Evolutionary conservation across 2,888 invertebrate species (phyloP).

Genomic region (Eurytoma adleriae): DNA sequence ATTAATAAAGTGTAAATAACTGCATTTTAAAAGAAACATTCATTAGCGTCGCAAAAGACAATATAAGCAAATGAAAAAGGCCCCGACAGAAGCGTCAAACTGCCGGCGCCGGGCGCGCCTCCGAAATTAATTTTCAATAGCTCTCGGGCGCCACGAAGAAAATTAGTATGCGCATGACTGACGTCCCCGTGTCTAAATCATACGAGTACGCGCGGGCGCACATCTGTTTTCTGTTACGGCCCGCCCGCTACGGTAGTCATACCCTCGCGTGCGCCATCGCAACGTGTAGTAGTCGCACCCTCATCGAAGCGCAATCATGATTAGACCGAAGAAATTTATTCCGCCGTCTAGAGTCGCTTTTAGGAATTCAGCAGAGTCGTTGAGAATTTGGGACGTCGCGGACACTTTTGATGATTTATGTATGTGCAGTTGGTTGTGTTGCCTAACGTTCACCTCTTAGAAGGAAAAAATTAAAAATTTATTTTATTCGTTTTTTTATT

Average conservation of each 20-base stretch:
- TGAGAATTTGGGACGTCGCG: too few species aligned
- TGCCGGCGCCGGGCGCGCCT: neutral
- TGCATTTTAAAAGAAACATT: too few species aligned
- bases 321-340: constrained; percentile 12
- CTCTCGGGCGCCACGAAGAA: neutral
- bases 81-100: too few species aligned
- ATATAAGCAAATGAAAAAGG: too few species aligned
- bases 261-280: neutral
- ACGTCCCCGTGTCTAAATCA: constrained; percentile 15
- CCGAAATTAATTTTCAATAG: constrained; percentile 49
- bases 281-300: neutral
- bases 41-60: too few species aligned
- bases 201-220: neutral
- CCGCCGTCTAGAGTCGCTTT: neutral
- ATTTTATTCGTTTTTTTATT: too few species aligned
- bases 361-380: too few species aligned
- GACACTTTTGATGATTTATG: too few species aligned
- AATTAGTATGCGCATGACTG: constrained; percentile 51
- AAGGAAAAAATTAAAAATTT: too few species aligned
- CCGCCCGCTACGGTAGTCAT: neutral
- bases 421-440: too few species aligned
- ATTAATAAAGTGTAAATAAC: too few species aligned
- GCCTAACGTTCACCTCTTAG: too few species aligned
- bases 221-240: constrained; percentile 37
- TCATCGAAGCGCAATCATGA: constrained; percentile 5